Conservation (phyloP, 1,140 invertebrate genomes). For the Leptinotarsa defecta region DNA sequence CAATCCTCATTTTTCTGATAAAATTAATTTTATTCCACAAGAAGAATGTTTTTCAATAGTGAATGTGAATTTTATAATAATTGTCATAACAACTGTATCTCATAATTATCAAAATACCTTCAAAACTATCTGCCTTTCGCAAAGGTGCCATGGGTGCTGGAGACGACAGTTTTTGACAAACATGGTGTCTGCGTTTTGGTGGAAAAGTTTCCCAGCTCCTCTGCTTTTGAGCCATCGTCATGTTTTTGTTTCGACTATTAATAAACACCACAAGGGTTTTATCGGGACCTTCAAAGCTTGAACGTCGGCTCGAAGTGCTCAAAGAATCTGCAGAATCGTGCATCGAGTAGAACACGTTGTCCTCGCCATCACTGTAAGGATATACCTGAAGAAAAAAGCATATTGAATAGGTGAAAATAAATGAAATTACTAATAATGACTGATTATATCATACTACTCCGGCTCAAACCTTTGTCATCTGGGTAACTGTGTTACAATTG, state of each 20-base stretch:
- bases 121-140: slow-evolving; percentile 47
- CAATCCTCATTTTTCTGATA: no score
- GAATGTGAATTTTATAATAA: no score
- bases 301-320: slow-evolving; percentile 55
- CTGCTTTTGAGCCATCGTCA: slow-evolving; percentile 64
- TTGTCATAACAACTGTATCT: no score
- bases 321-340: slow-evolving; percentile 54
- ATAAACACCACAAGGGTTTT: slow-evolving; percentile 56
- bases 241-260: slow-evolving; percentile 55
- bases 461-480: no score
- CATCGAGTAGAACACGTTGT: slow-evolving; percentile 62
- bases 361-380: slow-evolving; percentile 67
- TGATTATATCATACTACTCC: no score
- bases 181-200: slow-evolving; percentile 56
- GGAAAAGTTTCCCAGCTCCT: slow-evolving; percentile 71
- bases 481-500: no score
- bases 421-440: no score
- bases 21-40: no score
- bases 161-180: slow-evolving; percentile 48
- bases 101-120: slow-evolving; percentile 28
- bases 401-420: no score
- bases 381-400: slow-evolving; percentile 56
- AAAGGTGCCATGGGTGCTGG: slow-evolving; percentile 40
- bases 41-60: no score
- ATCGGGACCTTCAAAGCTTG: slow-evolving; percentile 57